Conservation (phyloP, 2,797 vertebrate genomes). For the Eulemur albifrons region DNA sequence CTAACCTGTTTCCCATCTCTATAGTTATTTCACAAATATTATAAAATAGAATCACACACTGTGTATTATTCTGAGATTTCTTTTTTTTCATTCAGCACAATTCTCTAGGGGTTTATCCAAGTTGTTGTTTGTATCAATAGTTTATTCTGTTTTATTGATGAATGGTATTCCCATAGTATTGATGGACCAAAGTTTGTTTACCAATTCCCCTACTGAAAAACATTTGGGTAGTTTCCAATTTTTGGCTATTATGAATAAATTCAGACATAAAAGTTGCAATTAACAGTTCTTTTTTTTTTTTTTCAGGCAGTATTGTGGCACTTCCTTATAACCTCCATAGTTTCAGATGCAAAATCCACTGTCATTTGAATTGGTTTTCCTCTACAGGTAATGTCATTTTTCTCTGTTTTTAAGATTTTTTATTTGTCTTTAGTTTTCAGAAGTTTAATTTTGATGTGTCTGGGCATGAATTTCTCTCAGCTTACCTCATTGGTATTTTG, state of each 20-base stretch:
- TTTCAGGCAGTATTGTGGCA: neutral
- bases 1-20: neutral
- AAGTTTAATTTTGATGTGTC: neutral
- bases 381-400: neutral
- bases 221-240: neutral
- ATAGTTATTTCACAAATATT: neutral
- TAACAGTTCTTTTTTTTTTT: neutral
- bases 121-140: neutral
- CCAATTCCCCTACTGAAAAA: neutral
- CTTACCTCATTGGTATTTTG: neutral
- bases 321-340: neutral
- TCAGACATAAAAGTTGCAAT: neutral
- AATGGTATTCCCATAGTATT: neutral
- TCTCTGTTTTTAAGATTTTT: neutral
- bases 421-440: neutral
- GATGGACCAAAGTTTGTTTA: neutral
- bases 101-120: neutral
- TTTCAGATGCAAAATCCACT: neutral
- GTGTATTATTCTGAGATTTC: neutral
- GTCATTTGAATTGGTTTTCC: neutral
- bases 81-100: neutral
- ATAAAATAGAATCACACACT: neutral
- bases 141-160: neutral
- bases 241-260: neutral
- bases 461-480: neutral